Evolutionary conservation across 2,888 invertebrate species (phyloP).

Genomic region (Dasypolia templi): DNA sequence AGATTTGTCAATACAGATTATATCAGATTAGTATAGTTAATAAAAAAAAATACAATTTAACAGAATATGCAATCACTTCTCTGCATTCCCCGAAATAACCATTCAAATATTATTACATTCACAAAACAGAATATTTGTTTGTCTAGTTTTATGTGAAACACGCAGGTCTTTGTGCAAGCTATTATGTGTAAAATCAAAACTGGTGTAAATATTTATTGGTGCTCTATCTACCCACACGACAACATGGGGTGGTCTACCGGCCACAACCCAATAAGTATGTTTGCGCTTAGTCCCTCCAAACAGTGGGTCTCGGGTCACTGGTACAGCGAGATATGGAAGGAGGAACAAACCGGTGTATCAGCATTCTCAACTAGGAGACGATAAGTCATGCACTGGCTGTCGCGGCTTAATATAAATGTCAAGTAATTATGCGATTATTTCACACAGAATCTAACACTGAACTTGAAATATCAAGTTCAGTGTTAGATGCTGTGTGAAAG

Average conservation of each 20-base stretch:
- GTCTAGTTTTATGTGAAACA: not conserved
- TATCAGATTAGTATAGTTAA: no score
- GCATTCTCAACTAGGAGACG: constrained; percentile 14
- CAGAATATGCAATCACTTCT: not conserved
- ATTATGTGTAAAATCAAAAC: not conserved
- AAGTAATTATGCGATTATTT: not conserved
- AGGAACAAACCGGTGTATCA: constrained; percentile 39
- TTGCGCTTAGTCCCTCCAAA: constrained; percentile 12
- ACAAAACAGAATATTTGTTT: not conserved
- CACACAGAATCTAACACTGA: no score
- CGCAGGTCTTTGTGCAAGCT: not conserved
- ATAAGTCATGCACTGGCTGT: not conserved
- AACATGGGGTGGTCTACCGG: not conserved
- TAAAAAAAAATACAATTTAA: not conserved
- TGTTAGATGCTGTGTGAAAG: no score
- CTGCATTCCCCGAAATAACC: not conserved
- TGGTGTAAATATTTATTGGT: not conserved
- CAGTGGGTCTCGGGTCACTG: constrained; percentile 30
- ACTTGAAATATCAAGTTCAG: not conserved
- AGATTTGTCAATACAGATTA: not conserved
- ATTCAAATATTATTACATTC: not conserved
- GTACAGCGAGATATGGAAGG: constrained; percentile 10
- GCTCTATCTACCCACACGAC: no score
- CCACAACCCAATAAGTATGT: constrained; percentile 2
- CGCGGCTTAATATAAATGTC: not conserved